Conservation (phyloP, 2,888 invertebrate genomes). For the Eumerus sabulonum region DNA sequence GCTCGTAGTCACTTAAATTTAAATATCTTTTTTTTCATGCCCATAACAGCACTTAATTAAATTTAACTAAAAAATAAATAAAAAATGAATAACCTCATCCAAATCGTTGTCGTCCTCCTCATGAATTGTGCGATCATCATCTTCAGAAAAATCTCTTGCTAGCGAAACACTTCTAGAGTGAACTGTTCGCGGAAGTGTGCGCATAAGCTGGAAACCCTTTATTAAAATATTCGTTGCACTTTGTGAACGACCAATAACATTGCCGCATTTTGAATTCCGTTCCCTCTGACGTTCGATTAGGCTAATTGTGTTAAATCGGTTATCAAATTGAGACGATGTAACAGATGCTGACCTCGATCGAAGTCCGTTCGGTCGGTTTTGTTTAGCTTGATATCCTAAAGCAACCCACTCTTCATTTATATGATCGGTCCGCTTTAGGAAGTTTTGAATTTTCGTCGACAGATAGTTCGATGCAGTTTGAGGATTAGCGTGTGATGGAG, state of each 20-base stretch:
- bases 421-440: slow-evolving; percentile 90
- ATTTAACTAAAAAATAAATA: no score
- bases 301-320: slow-evolving; percentile 77
- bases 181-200: slow-evolving; percentile 77
- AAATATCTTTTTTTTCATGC: no score
- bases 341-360: slow-evolving; percentile 70
- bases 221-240: slow-evolving; percentile 91
- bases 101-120: slow-evolving; percentile 83
- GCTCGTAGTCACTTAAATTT: no score
- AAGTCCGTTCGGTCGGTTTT: slow-evolving; percentile 77
- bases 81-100: slow-evolving; percentile 74
- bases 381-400: slow-evolving; percentile 80
- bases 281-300: slow-evolving; percentile 77
- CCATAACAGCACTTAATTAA: not conserved
- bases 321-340: slow-evolving; percentile 73
- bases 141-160: slow-evolving; percentile 75
- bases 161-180: slow-evolving; percentile 77
- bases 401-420: slow-evolving; percentile 92
- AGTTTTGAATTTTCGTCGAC: slow-evolving; percentile 87
- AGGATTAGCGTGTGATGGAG: slow-evolving; percentile 88
- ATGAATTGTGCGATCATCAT: slow-evolving; percentile 83
- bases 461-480: slow-evolving; percentile 88
- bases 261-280: slow-evolving; percentile 76
- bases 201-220: slow-evolving; percentile 87
- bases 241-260: slow-evolving; percentile 82